Base-by-base conservation (phyloP, 1,140 invertebrate genomes). In the Glomeris maerens region DNA sequence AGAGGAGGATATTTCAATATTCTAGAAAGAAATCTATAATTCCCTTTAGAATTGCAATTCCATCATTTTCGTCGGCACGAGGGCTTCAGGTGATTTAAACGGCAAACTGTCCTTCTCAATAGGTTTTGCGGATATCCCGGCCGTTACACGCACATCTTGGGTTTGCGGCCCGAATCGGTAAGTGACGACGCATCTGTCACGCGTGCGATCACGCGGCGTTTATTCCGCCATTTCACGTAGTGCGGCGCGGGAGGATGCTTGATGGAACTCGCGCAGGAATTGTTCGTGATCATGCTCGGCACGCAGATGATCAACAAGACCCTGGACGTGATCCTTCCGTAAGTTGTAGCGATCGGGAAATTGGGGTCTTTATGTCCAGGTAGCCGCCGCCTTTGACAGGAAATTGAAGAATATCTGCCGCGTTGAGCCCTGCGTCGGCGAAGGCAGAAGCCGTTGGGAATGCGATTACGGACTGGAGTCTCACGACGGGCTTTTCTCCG, bases 241-340 rank as follows among this genome's bases (percentile, higher is more conserved):
- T 89, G 83, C 61, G 80, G 78, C 65, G 80, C 79, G 22, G 81
- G 80, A 27, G 84, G 84, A 13, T 89, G 84, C 66, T 67, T 89
- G 27, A 78, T 84, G 62, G 84, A 89, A 66, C 66, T 89, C 39
- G 82, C 83, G 23, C 80, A 86, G 56, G 85, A 89, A 61, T 61
- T 89, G 50, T 77, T 78, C 0, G 80, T 89, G 46, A 88, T 88
- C 46, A 88, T 89, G 84, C 77, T 86, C 41, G 84, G 84, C 46
- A 76, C 87, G 65, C 85, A 90, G 68, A 77, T 82, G 4, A 76
- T 88, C 4, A 84, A 83, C 65, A 82, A 82, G 52, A 74, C 81
- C 28, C 72, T 83, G 55, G 85, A 89, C 67, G 80, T 83, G 59
- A 54, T 78, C 0, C 66, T 82, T 42, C 83, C 83, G 71, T 74